These are phyloP conservation scores for Drosophila parvula DNA, from an alignment of 1,140 invertebrate genomes.

Conservation along the genomic window DNA sequence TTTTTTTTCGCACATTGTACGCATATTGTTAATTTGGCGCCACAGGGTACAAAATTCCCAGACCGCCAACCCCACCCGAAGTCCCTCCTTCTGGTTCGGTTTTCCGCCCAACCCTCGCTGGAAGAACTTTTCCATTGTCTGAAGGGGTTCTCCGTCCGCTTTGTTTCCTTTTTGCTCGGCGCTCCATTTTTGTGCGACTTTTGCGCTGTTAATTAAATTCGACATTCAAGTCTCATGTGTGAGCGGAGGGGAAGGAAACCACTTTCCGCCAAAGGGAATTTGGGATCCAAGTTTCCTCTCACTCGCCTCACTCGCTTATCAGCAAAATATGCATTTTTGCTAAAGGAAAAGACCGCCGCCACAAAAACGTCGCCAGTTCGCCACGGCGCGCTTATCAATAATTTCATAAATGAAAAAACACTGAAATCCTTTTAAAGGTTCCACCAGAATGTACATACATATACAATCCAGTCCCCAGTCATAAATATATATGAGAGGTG, in stretches of 20 bases:
- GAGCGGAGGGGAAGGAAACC: conserved; percentile 14
- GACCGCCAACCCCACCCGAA: conserved; percentile 15
- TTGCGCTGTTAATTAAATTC: conserved; percentile 80
- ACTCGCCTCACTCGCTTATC: conserved; percentile 33
- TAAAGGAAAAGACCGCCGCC: conserved; percentile 41
- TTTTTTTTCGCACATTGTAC: conserved; percentile 73
- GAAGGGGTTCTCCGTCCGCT: conserved; percentile 34
- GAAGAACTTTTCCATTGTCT: conserved; percentile 41
- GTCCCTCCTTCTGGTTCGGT: conserved; percentile 11
- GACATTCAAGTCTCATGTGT: conserved; percentile 51
- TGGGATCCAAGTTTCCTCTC: conserved; percentile 33
- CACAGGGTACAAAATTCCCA: conserved; percentile 55
- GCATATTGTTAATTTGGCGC: conserved; percentile 78
- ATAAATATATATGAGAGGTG: conserved; percentile 67
- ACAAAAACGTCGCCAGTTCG: conserved; percentile 38
- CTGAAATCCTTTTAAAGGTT: conserved; percentile 79
- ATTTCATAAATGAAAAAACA: conserved; percentile 79
- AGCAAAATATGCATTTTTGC: conserved; percentile 67
- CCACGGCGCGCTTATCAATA: conserved; percentile 71
- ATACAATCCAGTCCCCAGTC: conserved; percentile 52
- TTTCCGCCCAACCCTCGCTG: background rate
- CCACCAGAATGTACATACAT: conserved; percentile 33
- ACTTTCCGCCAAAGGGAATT: conserved; percentile 58
- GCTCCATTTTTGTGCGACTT: conserved; percentile 62
- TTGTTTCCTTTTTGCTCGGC: conserved; percentile 41